A percentile compares a stretch with the other conserved stretches of the same genome.
These are phyloP conservation scores for Myotis yumanensis DNA, from an alignment of 2,113 vertebrate species.

Conservation along the genomic window DNA sequence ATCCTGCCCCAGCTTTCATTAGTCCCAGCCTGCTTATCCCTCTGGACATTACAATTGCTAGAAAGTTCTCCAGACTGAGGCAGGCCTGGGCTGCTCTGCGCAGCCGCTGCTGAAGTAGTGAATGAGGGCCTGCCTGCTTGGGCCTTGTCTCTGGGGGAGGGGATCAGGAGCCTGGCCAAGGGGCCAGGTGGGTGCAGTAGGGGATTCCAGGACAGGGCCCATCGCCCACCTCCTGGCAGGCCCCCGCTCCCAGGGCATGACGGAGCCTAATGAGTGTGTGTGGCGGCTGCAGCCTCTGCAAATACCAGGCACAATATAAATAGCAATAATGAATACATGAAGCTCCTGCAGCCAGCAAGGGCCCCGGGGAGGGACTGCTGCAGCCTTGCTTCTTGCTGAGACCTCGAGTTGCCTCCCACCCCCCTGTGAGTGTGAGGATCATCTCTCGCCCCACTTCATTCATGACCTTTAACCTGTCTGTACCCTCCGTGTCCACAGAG, in stretches of 20 bases:
- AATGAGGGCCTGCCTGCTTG: not conserved
- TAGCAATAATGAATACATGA: conserved; percentile 75
- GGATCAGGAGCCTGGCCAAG: not conserved
- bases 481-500: not conserved
- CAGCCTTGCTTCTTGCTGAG: not conserved
- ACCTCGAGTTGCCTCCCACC: not conserved
- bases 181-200: not conserved
- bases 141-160: not conserved
- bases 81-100: not conserved
- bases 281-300: conserved; percentile 55
- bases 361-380: not conserved
- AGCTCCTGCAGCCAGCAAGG: not conserved
- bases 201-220: not conserved
- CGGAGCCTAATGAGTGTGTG: not conserved
- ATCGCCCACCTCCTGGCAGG: not conserved
- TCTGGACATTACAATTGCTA: not conserved
- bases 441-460: not conserved
- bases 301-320: conserved; percentile 74
- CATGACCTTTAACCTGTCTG: not conserved
- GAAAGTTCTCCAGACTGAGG: not conserved
- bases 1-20: not conserved
- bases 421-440: not conserved
- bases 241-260: conserved; percentile 4
- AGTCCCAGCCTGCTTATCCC: not conserved
- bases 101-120: not conserved